phyloP scores from a whole-genome alignment of 2,797 vertebrate genomes.

The Ctenosaura bakeri region DNA sequence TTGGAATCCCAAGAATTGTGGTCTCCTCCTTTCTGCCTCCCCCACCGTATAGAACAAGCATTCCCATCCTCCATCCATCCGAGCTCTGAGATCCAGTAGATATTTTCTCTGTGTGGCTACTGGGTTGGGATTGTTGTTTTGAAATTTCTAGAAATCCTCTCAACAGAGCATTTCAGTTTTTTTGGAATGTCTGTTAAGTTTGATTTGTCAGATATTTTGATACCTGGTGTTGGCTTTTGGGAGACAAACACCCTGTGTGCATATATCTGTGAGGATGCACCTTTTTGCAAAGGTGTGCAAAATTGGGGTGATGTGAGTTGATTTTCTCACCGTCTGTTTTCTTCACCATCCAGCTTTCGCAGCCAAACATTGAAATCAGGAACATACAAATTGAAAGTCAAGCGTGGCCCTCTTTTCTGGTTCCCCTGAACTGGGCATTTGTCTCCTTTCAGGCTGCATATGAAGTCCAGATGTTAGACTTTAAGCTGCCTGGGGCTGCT shows the following conservation, averaged over 20 bases:
- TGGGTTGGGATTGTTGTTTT: not conserved
- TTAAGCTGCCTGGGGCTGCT: too few relatives aligned
- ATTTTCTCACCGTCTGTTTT: too few relatives aligned
- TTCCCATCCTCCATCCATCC: not conserved
- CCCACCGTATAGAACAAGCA: not conserved
- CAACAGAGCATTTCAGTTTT: not conserved
- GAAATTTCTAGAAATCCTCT: not conserved
- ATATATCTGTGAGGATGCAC: too few relatives aligned
- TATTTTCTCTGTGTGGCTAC: not conserved
- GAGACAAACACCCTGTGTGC: not conserved
- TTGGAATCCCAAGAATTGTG: not conserved
- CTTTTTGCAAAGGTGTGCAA: too few relatives aligned
- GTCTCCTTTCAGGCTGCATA: too few relatives aligned
- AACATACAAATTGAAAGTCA: too few relatives aligned
- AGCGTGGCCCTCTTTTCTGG: too few relatives aligned
- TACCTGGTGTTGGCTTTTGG: not conserved
- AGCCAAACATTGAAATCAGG: too few relatives aligned
- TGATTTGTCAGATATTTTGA: not conserved
- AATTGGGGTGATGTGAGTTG: not conserved
- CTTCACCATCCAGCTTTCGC: too few relatives aligned
- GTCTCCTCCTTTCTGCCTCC: not conserved
- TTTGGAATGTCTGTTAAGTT: not conserved
- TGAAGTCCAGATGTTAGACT: too few relatives aligned
- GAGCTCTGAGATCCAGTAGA: not conserved
- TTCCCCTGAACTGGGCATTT: too few relatives aligned